Base-by-base conservation (phyloP, 2,888 invertebrate genomes). In the Nomada ferruginata region DNA sequence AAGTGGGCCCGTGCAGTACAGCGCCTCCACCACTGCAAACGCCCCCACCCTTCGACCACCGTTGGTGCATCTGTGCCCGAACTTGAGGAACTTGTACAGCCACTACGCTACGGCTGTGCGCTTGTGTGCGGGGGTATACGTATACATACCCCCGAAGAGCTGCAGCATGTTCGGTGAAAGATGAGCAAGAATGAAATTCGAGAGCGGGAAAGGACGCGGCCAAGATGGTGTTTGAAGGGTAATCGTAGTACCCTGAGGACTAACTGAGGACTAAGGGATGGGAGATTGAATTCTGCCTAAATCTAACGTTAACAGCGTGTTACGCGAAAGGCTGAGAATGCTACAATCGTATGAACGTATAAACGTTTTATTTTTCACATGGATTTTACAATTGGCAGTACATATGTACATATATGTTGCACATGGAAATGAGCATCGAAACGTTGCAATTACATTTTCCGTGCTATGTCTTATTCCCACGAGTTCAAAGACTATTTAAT, bases 1-100 rank as follows among this genome's bases (percentile, higher is more conserved):
- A 92, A 93, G 92, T 92, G 91, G 91, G 84, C 82, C 85, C 76
- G 65, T 81, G 61, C 89, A 84, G 87, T 59, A 26, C 47, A 78
- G 77, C 77, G 53, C 83, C 79, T 83, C 85, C 92, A 89, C 89
- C 89, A 87, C 85, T 89, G 85, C 83, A 57, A 77, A 83, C 91
- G 69, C 90, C 87, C 89, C 90, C 91, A 88, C 91, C 84, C 86
- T 77, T 77, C 80, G 59, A 64, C 72, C 83, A 65, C 68, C 23
- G 53, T 50, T 60, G 76, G 68, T 86, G 85, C 83, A 87, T 87
- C 81, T 86, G 85, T 84, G 75, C 74, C 52, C 65, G 55, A 70
- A 57, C 50, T 53, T 15, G 23, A 59, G 53, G 11, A 65, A 70
- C 65, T 18, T 64, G 44, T 29, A 23, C 61, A 75, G 29, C 55